phyloP scores from a whole-genome alignment of 2,797 vertebrate genomes.

The Labroides dimidiatus region DNA sequence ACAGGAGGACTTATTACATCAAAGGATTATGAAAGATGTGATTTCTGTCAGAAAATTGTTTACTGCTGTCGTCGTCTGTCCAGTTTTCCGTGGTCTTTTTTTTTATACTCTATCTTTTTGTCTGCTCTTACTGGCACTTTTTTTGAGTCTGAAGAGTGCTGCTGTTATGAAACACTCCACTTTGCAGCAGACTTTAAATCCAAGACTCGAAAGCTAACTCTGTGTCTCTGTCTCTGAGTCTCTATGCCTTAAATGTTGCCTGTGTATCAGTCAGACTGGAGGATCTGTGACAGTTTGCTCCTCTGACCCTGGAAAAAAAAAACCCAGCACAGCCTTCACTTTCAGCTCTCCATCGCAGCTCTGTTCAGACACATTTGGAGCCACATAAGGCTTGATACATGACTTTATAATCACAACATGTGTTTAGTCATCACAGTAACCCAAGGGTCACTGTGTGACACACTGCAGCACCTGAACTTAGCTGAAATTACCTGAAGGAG shows the following conservation, averaged over 20 bases:
- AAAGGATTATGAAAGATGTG: constrained; percentile 17
- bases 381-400: neutral
- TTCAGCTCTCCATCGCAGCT: neutral
- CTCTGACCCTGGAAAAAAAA: constrained; percentile 3
- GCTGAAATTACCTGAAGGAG: neutral
- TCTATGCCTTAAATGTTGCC: neutral
- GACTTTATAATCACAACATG: neutral
- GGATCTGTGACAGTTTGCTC: neutral
- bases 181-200: constrained; percentile 14
- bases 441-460: too few species aligned
- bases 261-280: constrained; percentile 10
- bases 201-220: constrained; percentile 2
- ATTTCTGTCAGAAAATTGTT: constrained; percentile 14
- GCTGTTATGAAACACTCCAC: constrained; percentile 15
- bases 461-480: neutral
- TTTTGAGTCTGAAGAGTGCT: constrained; percentile 3
- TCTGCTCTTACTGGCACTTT: neutral
- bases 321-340: neutral
- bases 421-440: neutral
- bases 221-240: constrained; percentile 3
- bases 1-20: neutral
- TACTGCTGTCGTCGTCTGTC: constrained; percentile 2
- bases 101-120: neutral
- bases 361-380: neutral
- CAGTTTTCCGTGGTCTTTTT: neutral